Base-by-base conservation (phyloP, 2,888 invertebrate species). In the Argynnis bischoffii region DNA sequence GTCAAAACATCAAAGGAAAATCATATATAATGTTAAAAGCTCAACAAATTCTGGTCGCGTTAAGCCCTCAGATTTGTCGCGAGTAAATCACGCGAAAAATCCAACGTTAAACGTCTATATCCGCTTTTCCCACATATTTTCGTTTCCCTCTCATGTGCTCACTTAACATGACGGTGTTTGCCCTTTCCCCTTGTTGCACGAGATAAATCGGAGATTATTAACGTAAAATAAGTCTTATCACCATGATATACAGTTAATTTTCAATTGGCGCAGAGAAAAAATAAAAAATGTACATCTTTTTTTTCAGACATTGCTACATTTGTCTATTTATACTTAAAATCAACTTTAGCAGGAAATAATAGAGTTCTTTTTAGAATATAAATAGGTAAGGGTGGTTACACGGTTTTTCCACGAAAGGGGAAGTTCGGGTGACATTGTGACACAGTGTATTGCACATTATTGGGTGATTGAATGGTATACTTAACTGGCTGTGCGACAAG, bases 111-210 rank as follows among this genome's bases (percentile, higher is more conserved):
- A 92, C 84, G 91, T 92, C 92, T 91, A 90, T 92, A 92, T 92
- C 92, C 91, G 90, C 86, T 91, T 91, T 92, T 91, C 90, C 89
- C 91, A 92, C 90, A 89, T 91, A 90, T 92, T 92, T 92, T 90
- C 88, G 82, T 88, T 90, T 86, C 90, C 91, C 91, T 90, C 90
- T 91, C 92, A 90, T 92, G 91, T 92, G 92, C 90, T 91, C 92
- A 92, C 90, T 92, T 92, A 91, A 91, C 90, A 91, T 91, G 91
- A 88, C 85, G 87, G 84, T 91, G 89, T 91, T 92, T 92, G 90
- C 90, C 87, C 85, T 88, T 84, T 81, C 88, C 92, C 91, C 89
- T 85, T 82, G 82, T 76, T 75, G 67, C 76, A 75, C 72, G 75
- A 78, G 74, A 76, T 75, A 73, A 77, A 78, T 76, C 72, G 74